Evolutionary conservation across 2,888 invertebrate species (phyloP).

Genomic region (Phalera bucephala): DNA sequence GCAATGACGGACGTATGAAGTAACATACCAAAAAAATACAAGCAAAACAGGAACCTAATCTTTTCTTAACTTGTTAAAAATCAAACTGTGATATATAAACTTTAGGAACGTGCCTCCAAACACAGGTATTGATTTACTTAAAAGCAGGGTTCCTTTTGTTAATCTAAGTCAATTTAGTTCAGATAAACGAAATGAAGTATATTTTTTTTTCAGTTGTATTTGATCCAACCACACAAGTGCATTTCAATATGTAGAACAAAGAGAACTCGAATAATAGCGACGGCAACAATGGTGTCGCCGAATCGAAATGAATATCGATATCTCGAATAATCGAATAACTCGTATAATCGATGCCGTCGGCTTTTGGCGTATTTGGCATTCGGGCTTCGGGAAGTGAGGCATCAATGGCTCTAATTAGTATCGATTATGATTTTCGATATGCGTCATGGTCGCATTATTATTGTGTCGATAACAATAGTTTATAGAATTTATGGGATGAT

Average conservation of each 20-base stretch:
- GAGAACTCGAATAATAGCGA: constrained; percentile 19
- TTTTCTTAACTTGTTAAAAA: too few species aligned
- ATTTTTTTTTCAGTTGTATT: not conserved
- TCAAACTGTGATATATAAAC: too few species aligned
- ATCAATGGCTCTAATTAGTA: constrained; percentile 26
- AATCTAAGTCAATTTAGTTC: too few species aligned
- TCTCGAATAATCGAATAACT: constrained; percentile 14
- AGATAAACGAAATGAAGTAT: too few species aligned
- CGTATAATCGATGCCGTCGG: constrained; percentile 7
- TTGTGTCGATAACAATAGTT: constrained; percentile 15
- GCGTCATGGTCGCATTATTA: constrained; percentile 14
- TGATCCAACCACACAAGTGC: constrained; percentile 9
- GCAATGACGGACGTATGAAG: too few species aligned
- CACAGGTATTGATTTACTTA: too few species aligned
- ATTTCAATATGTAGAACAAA: constrained; percentile 7
- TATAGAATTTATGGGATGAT: constrained; percentile 6
- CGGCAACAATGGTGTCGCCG: constrained; percentile 25
- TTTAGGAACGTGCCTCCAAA: too few species aligned
- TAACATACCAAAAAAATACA: too few species aligned
- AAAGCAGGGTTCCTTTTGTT: too few species aligned
- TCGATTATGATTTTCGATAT: constrained; percentile 21
- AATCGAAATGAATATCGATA: constrained; percentile 22
- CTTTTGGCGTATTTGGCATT: constrained; percentile 22
- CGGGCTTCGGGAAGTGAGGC: constrained; percentile 30
- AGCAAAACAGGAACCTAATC: too few species aligned